Evolutionary conservation across 2,797 vertebrate species (phyloP), one percentile per base, ranked within the genome.

Genomic region (Meda fulgida): DNA sequence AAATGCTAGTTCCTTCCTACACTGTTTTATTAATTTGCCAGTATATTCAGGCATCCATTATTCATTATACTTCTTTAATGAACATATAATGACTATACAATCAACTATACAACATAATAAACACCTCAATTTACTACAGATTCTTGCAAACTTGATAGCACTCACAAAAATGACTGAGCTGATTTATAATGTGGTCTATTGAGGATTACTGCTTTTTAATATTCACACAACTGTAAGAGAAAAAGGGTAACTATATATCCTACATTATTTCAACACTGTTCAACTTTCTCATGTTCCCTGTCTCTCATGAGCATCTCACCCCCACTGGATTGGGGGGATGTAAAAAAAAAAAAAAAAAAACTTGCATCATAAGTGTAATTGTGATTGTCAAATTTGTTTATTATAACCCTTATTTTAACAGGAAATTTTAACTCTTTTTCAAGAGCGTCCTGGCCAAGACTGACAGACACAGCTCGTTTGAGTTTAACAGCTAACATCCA

Each of bases 1-100:
- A 73, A 46, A 48, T 0, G 1, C 23, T 29, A 60, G n/a, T 58
- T 19, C 40, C 36, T 29, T 71, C n/a, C 34, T 55, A 58, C 51
- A 58, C 8, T 38, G 7, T 26, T 58, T 71, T 55, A 40, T 81
- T 43, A 43, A 36, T 40, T 55, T 81, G 16, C 51, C 19, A 40
- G 38, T 21, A 70, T 21, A 51, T 55, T 51, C n/a, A 81, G 34
- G n/a, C 18, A 11, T 71, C 23, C 10, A 38, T 58, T 55, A 40
- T 70, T 81, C 14, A 55, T 55, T 5, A 40, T 36, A 40, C 16
- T 69, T 16, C n/a, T 58, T 81, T 71, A 60, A 81, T 58, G n/a
- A 43, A 36, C 21, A 58, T 70, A 29, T 80, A 78, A 55, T 69
- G 65, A 80, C 46, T 69, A n/a, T 43, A 43, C 18, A 26, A 58